These are phyloP conservation scores for Phengaris arion DNA, from an alignment of 2,888 invertebrate species.

Conservation along the genomic window DNA sequence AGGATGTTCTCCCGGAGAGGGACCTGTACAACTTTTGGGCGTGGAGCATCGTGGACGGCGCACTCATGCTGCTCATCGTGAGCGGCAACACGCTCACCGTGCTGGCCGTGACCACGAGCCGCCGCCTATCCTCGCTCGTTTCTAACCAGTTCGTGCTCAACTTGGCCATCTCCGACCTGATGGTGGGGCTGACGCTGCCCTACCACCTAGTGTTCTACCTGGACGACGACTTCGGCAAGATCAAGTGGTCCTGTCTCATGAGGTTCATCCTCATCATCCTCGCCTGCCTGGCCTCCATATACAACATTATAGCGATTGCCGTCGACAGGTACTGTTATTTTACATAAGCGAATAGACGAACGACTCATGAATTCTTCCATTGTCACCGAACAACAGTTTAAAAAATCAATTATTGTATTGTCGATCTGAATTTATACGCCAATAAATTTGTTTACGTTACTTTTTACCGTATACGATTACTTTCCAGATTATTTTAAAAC, in stretches of 20 bases:
- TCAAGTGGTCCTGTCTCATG: slow-evolving; percentile 83
- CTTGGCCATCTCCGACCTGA: slow-evolving; percentile 87
- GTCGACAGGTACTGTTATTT: slow-evolving; percentile 80
- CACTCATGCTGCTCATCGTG: slow-evolving; percentile 83
- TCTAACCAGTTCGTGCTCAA: slow-evolving; percentile 90
- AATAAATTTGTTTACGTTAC: background rate
- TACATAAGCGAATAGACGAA: slow-evolving; percentile 27
- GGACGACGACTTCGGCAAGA: slow-evolving; percentile 78
- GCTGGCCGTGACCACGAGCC: slow-evolving; percentile 84
- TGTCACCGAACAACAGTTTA: slow-evolving; percentile 4
- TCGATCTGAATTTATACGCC: background rate
- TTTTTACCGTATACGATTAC: background rate
- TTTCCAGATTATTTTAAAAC: background rate
- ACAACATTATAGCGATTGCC: slow-evolving; percentile 88
- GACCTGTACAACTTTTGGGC: slow-evolving; percentile 73
- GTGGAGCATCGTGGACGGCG: slow-evolving; percentile 84
- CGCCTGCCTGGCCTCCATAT: slow-evolving; percentile 88
- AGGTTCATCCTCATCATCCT: slow-evolving; percentile 86
- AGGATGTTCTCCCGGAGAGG: slow-evolving; percentile 43
- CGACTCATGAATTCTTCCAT: background rate
- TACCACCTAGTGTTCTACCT: slow-evolving; percentile 89
- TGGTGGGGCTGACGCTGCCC: slow-evolving; percentile 87
- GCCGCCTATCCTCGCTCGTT: slow-evolving; percentile 83
- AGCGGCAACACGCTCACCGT: slow-evolving; percentile 88
- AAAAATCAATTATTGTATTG: background rate